phyloP scores from a whole-genome alignment of 2,888 invertebrate genomes.

The Agriopis leucophaearia region DNA sequence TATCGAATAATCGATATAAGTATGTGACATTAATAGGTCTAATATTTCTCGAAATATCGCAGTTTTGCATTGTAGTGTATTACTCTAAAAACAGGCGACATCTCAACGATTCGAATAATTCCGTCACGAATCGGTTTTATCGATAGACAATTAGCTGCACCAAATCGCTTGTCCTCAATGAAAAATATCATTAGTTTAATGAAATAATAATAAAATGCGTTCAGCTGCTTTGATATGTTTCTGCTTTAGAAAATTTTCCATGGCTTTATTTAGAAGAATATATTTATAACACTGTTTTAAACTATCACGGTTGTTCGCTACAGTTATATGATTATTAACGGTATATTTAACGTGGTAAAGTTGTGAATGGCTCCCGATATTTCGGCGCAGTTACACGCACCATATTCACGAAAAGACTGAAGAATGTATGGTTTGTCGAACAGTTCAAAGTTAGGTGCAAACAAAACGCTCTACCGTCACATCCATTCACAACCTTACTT shows the following conservation, averaged over 20 bases:
- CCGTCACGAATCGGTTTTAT: slow-evolving; percentile 50
- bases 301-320: no score
- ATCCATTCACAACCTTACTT: no score
- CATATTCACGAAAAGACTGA: no score
- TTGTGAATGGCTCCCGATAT: no score
- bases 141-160: slow-evolving; percentile 47
- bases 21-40: background rate
- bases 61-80: slow-evolving; percentile 11
- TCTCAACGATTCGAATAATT: slow-evolving; percentile 48
- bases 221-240: background rate
- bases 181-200: slow-evolving; percentile 44
- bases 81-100: slow-evolving; percentile 41
- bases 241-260: background rate
- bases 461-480: no score
- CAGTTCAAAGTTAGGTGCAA: no score
- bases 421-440: no score
- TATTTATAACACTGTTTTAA: no score
- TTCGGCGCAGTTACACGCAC: no score
- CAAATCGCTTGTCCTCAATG: slow-evolving; percentile 49
- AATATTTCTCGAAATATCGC: slow-evolving; percentile 3
- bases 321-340: no score
- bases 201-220: slow-evolving; percentile 22
- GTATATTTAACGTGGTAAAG: no score
- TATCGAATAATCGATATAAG: no score
- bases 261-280: background rate